Conservation (phyloP, 2,113 vertebrate species). For the Alethe castanea region DNA sequence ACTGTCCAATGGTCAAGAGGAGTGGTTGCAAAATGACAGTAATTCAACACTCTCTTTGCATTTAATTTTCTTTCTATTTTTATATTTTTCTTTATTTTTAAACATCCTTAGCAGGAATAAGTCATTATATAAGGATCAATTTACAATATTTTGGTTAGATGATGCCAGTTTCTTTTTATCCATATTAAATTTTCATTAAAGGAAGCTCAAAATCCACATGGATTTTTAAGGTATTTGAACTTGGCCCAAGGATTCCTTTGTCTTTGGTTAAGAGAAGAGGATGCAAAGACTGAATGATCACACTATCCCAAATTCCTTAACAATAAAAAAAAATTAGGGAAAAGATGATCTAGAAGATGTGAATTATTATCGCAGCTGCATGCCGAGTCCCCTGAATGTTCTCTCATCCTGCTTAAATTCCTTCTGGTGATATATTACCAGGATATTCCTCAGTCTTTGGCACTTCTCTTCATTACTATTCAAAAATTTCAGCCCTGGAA, state of each 20-base stretch:
- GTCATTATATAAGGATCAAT: background rate
- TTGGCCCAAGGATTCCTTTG: background rate
- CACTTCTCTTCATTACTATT: background rate
- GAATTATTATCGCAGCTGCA: background rate
- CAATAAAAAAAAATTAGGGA: background rate
- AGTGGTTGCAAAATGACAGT: background rate
- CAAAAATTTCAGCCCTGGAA: background rate
- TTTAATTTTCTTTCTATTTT: background rate
- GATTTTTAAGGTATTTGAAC: background rate
- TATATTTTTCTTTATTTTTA: background rate
- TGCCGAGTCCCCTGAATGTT: background rate
- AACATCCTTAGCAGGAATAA: background rate
- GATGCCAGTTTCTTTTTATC: background rate
- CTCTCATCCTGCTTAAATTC: background rate
- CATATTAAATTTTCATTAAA: background rate
- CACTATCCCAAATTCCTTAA: background rate
- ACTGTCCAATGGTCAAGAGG: background rate
- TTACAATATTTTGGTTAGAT: background rate
- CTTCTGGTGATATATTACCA: background rate
- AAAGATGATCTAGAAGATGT: fast-evolving
- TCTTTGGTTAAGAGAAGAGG: background rate
- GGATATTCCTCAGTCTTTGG: background rate
- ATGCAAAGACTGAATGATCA: background rate
- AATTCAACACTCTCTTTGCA: background rate
- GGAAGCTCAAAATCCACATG: background rate